A percentile compares a stretch with the other conserved stretches of the same genome.
Evolutionary conservation across 2,113 vertebrate genomes (phyloP).

Genomic region (Australoheros scitulus): DNA sequence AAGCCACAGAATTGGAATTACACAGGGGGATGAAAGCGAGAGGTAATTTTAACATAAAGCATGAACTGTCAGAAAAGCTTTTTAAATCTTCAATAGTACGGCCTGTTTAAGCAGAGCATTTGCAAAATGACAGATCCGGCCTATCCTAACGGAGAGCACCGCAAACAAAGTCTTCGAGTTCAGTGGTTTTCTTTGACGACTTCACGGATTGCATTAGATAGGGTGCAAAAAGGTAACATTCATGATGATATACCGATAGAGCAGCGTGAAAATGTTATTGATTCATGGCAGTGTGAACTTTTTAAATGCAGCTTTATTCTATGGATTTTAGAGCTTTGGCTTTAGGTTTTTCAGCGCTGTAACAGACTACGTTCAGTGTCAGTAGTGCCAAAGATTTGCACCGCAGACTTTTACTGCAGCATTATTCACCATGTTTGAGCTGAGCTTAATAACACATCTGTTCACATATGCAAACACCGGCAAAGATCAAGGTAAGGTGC

Average conservation of each 20-base stretch:
- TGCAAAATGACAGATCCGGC: slow-evolving; percentile 20
- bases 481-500: slow-evolving; percentile 12
- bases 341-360: background rate
- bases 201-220: slow-evolving; percentile 14
- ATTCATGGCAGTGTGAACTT: background rate
- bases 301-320: background rate
- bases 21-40: slow-evolving; percentile 57
- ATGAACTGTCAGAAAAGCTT: slow-evolving; percentile 47
- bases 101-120: slow-evolving; percentile 31
- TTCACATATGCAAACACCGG: slow-evolving; percentile 9
- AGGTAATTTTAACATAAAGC: slow-evolving; percentile 64
- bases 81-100: slow-evolving; percentile 23
- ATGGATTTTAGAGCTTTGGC: background rate
- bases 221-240: background rate
- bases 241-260: background rate
- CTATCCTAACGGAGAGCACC: background rate
- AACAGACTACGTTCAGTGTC: background rate
- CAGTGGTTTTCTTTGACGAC: background rate
- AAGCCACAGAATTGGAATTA: slow-evolving; percentile 66
- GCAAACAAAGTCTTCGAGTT: slow-evolving; percentile 7
- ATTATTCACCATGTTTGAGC: background rate
- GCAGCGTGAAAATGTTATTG: background rate
- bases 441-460: background rate
- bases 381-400: background rate
- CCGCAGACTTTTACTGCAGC: background rate